Conservation (phyloP, 2,888 invertebrate genomes). For the Watsonalla binaria region DNA sequence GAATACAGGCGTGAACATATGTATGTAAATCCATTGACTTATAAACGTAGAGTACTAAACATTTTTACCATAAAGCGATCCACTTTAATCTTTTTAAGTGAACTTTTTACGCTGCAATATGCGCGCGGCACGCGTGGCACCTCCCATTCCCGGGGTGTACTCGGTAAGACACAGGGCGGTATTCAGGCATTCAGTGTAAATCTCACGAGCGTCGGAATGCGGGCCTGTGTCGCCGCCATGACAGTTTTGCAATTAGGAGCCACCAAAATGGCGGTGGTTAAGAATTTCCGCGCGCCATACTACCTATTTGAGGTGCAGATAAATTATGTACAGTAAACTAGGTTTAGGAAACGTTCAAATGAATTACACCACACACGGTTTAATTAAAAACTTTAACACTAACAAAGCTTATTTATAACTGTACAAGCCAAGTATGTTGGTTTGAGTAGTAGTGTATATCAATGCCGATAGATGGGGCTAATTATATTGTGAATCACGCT, state of each 20-base stretch:
- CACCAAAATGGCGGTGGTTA: conserved; percentile 41
- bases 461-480: too few species aligned
- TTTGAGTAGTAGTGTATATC: too few species aligned
- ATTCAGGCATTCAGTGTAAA: conserved; percentile 46
- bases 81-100: too few species aligned
- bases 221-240: conserved; percentile 41
- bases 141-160: conserved; percentile 7
- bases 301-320: conserved; percentile 12
- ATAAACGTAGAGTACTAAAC: too few species aligned
- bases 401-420: too few species aligned
- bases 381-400: too few species aligned
- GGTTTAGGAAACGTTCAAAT: conserved; percentile 5
- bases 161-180: conserved; percentile 37
- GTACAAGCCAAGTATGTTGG: too few species aligned
- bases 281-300: conserved; percentile 25
- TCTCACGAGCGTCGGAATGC: conserved; percentile 43
- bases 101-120: not conserved
- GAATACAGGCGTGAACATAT: too few species aligned
- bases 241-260: conserved; percentile 51
- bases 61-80: too few species aligned
- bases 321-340: conserved; percentile 22
- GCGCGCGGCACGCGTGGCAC: conserved; percentile 1
- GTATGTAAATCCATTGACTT: too few species aligned
- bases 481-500: too few species aligned
- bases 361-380: not conserved